Percentiles rank a stretch among this genome's conserved stretches.
These are phyloP conservation scores for Epirrita christyi DNA, from an alignment of 2,888 invertebrate species.

Conservation along the genomic window DNA sequence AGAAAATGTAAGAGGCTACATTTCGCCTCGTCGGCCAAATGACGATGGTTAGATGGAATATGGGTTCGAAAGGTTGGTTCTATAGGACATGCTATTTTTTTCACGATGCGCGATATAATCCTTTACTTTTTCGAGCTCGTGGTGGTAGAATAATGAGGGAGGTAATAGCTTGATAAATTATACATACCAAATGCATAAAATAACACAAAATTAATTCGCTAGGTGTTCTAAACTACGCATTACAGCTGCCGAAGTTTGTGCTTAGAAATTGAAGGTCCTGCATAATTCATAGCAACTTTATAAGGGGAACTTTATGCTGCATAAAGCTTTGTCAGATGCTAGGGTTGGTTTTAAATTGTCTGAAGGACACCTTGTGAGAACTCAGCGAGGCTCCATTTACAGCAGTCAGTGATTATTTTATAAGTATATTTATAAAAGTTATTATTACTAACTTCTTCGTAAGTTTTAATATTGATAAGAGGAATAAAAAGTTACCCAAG, in stretches of 20 bases:
- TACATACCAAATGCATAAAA: slow-evolving; percentile 5
- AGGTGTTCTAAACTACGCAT: slow-evolving; percentile 27
- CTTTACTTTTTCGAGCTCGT: too few species aligned
- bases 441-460: too few species aligned
- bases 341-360: slow-evolving; percentile 18
- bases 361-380: slow-evolving; percentile 7
- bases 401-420: background rate
- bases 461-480: too few species aligned
- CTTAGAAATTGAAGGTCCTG: slow-evolving; percentile 47
- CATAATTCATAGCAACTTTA: slow-evolving; percentile 47
- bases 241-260: slow-evolving; percentile 45
- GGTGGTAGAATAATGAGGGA: too few species aligned
- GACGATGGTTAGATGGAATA: too few species aligned
- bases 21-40: too few species aligned
- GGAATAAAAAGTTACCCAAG: too few species aligned
- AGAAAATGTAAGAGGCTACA: too few species aligned
- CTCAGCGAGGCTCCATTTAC: background rate
- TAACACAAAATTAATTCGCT: slow-evolving; percentile 16
- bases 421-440: too few species aligned
- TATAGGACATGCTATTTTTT: too few species aligned
- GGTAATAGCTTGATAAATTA: background rate
- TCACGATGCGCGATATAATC: too few species aligned
- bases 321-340: slow-evolving; percentile 21
- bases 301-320: slow-evolving; percentile 33
- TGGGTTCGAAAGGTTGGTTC: too few species aligned